Conservation (phyloP, 2,113 vertebrate genomes). For the Sapajus apella region DNA sequence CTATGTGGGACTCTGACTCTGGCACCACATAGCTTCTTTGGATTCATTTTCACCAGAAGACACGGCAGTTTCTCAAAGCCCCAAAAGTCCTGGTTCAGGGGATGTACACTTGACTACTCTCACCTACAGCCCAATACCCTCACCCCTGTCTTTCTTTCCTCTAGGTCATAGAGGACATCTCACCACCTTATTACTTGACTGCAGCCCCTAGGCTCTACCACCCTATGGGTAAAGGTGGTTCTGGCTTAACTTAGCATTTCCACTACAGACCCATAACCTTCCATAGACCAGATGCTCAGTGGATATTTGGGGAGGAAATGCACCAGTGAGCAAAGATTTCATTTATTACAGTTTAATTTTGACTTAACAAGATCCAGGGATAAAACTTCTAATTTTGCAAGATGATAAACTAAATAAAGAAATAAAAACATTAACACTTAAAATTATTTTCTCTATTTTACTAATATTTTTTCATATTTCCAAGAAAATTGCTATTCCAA, state of each 20-base stretch:
- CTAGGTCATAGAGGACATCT: background rate
- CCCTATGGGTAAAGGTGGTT: too few relatives aligned
- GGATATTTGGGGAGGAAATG: background rate
- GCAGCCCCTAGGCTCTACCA: background rate
- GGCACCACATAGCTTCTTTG: background rate
- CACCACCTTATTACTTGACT: background rate
- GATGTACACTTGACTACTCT: background rate
- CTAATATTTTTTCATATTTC: background rate
- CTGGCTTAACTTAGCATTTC: background rate
- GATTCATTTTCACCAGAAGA: background rate
- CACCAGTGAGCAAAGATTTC: background rate
- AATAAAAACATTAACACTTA: background rate
- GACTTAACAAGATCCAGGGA: background rate
- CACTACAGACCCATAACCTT: background rate
- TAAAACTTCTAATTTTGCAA: background rate
- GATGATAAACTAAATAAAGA: background rate
- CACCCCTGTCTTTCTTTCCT: background rate
- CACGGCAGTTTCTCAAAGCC: background rate
- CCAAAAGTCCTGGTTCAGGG: background rate
- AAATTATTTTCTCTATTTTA: background rate
- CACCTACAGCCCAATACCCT: background rate
- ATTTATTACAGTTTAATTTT: background rate
- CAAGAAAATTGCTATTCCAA: background rate
- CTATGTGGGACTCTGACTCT: background rate
- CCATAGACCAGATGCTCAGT: background rate